Conservation (phyloP, 1,140 invertebrate species). For the Orchesella cincta region DNA sequence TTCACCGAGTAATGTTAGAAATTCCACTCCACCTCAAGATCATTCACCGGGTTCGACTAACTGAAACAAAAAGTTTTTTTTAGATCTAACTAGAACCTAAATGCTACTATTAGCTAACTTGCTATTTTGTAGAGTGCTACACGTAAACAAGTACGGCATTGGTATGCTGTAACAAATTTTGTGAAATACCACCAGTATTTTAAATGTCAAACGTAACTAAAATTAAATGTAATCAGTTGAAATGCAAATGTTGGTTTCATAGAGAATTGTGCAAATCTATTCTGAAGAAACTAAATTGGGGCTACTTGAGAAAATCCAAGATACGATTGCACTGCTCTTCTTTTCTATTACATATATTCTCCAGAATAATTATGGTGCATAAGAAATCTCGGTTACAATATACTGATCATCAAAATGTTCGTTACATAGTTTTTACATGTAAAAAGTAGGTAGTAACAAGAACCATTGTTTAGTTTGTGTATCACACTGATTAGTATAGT, state of each 20-base stretch:
- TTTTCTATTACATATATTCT: background rate
- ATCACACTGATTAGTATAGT: too few relatives aligned
- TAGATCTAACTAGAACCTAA: too few relatives aligned
- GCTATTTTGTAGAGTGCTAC: background rate
- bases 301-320: too few relatives aligned
- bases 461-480: background rate
- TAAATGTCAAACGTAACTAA: too few relatives aligned
- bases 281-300: too few relatives aligned
- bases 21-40: conserved; percentile 46
- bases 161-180: background rate
- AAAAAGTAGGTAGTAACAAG: background rate
- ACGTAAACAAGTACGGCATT: background rate
- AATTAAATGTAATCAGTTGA: too few relatives aligned
- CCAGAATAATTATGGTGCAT: too few relatives aligned
- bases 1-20: conserved; percentile 48
- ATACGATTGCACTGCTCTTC: too few relatives aligned
- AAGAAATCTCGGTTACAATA: background rate
- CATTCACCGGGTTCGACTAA: conserved; percentile 43
- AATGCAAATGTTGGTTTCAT: too few relatives aligned
- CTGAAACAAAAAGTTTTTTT: conserved; percentile 5
- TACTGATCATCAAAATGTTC: background rate
- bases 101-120: background rate
- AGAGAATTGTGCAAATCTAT: too few relatives aligned
- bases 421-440: background rate
- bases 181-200: background rate